Evolutionary conservation across 2,113 vertebrate species (phyloP).

Genomic region (Trinectes maculatus): DNA sequence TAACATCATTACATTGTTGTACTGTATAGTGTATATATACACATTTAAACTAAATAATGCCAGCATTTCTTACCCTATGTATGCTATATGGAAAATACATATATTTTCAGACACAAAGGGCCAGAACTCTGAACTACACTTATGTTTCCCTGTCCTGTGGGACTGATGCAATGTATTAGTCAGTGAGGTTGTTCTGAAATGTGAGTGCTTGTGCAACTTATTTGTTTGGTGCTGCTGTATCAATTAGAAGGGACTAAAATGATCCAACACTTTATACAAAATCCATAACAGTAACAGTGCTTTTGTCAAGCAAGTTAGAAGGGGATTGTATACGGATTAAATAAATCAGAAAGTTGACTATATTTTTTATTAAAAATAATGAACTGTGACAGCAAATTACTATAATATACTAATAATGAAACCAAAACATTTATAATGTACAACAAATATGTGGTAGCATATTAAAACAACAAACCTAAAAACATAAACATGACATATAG

Average conservation of each 20-base stretch:
- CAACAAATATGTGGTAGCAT: not conserved
- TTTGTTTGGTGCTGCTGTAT: not conserved
- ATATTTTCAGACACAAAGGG: not conserved
- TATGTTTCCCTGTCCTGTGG: not conserved
- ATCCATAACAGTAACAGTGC: not conserved
- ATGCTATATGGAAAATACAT: not conserved
- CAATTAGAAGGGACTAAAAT: not conserved
- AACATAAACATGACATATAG: slow-evolving; percentile 19
- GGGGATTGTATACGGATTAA: slow-evolving; percentile 22
- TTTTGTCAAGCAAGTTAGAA: not conserved
- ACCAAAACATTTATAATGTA: slow-evolving; percentile 21
- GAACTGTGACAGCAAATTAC: slow-evolving; percentile 33
- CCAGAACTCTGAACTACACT: not conserved
- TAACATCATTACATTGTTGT: not conserved
- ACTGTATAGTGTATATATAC: too few relatives aligned
- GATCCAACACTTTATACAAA: not conserved
- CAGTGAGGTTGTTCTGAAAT: slow-evolving; percentile 10
- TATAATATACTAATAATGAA: slow-evolving; percentile 7
- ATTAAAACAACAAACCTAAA: not conserved
- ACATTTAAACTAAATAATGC: too few relatives aligned
- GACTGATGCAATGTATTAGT: not conserved
- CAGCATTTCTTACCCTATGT: too few relatives aligned
- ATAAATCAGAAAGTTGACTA: slow-evolving; percentile 39
- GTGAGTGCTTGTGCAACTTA: slow-evolving; percentile 71
- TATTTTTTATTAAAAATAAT: slow-evolving; percentile 68